Conservation (phyloP, 2,113 vertebrate genomes). For the Cardinalis cardinalis region DNA sequence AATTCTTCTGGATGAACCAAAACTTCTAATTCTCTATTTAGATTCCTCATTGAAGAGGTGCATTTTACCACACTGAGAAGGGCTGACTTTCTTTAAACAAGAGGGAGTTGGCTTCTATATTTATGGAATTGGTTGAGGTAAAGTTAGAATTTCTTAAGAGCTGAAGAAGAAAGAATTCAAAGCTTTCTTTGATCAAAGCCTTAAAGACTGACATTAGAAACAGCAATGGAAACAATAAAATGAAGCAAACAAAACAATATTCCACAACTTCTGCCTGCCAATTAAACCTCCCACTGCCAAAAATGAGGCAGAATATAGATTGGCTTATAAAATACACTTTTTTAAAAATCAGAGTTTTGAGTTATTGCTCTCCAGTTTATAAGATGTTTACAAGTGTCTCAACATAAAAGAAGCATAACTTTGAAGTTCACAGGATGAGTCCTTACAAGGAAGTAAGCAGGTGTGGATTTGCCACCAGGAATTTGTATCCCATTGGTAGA, state of each 20-base stretch:
- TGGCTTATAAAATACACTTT: background rate
- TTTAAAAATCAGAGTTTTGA: background rate
- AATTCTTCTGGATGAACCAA: background rate
- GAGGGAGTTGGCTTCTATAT: background rate
- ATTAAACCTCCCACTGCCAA: background rate
- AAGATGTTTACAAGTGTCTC: background rate
- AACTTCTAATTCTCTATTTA: background rate
- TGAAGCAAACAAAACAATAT: background rate
- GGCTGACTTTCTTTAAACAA: background rate
- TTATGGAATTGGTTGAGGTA: background rate
- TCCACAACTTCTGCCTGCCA: background rate
- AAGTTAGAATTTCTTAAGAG: background rate
- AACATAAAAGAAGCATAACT: background rate
- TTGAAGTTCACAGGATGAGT: background rate
- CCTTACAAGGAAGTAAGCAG: background rate
- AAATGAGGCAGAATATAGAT: background rate
- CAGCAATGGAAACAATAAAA: background rate
- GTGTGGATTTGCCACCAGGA: background rate
- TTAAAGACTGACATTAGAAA: background rate
- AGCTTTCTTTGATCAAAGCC: slow-evolving; percentile 24
- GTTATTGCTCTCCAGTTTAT: background rate
- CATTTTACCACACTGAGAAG: background rate
- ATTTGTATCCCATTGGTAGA: accelerated
- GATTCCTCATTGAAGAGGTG: background rate
- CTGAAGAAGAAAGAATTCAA: background rate